Percentiles rank a stretch among this genome's conserved stretches.
phyloP scores from a whole-genome alignment of 2,797 vertebrate genomes.

The Halcyon leucocephala region DNA sequence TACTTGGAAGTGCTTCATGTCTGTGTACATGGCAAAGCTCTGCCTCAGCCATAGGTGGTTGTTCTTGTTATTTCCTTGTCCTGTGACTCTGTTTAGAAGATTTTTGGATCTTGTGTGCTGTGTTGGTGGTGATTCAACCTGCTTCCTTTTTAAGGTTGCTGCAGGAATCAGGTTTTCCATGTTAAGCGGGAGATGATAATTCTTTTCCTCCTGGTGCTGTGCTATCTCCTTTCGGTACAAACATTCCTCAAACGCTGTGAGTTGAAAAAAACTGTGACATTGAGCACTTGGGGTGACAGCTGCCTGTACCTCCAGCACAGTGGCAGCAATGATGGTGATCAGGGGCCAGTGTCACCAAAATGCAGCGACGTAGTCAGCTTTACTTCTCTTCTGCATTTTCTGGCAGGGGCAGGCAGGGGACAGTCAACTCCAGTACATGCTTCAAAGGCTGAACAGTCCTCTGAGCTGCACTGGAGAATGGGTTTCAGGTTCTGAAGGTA shows the following conservation, averaged over 20 bases:
- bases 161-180: background rate
- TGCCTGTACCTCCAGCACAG: background rate
- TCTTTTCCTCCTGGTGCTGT: constrained; percentile 19
- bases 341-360: background rate
- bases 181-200: background rate
- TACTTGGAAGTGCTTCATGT: background rate
- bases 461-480: background rate
- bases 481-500: background rate
- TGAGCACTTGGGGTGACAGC: background rate
- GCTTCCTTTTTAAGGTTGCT: background rate
- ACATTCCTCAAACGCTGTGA: background rate
- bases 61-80: background rate
- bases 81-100: background rate
- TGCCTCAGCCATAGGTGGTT: background rate
- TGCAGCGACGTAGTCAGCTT: background rate
- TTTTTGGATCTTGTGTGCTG: background rate
- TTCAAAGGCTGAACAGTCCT: background rate
- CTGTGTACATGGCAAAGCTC: background rate
- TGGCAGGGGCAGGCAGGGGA: constrained; percentile 14
- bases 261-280: fast-evolving
- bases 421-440: background rate
- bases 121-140: background rate
- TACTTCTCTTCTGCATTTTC: background rate
- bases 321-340: fast-evolving
- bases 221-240: background rate